Percentiles rank a stretch among this genome's conserved stretches.
phyloP scores from a whole-genome alignment of 2,888 invertebrate genomes.

The Tipula helvola region DNA sequence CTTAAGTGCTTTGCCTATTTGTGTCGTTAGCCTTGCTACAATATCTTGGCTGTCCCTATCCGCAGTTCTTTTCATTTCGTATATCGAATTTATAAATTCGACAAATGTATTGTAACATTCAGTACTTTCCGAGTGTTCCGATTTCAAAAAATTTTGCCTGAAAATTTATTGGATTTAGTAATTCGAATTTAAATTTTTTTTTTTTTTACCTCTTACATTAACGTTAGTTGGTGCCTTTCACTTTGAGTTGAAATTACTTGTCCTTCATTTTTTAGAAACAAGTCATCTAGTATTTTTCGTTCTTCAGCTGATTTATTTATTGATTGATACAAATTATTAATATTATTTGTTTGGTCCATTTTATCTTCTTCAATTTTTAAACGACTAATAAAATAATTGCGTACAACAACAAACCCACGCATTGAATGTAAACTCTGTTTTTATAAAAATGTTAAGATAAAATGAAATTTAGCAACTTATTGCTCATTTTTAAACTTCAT shows the following conservation, averaged over 20 bases:
- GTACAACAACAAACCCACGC: too few species aligned
- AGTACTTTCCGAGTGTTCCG: neutral
- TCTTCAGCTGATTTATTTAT: neutral
- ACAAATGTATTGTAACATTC: neutral
- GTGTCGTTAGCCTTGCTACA: neutral
- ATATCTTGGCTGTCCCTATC: neutral
- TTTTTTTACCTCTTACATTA: neutral
- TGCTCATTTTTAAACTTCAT: too few species aligned
- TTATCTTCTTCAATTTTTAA: neutral
- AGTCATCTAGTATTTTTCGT: neutral
- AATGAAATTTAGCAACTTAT: too few species aligned
- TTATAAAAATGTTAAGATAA: too few species aligned
- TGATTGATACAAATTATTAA: neutral
- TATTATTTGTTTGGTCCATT: neutral
- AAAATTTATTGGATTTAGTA: neutral
- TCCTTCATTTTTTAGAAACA: neutral
- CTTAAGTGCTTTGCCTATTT: neutral
- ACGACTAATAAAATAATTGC: too few species aligned
- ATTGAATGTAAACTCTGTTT: too few species aligned
- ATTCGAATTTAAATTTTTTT: too few species aligned
- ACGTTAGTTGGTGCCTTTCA: neutral
- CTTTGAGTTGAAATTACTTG: neutral
- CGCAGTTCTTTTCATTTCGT: neutral
- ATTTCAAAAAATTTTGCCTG: neutral
- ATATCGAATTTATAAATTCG: neutral